Conservation (phyloP, 2,888 invertebrate species). For the Macrophya annulata region DNA sequence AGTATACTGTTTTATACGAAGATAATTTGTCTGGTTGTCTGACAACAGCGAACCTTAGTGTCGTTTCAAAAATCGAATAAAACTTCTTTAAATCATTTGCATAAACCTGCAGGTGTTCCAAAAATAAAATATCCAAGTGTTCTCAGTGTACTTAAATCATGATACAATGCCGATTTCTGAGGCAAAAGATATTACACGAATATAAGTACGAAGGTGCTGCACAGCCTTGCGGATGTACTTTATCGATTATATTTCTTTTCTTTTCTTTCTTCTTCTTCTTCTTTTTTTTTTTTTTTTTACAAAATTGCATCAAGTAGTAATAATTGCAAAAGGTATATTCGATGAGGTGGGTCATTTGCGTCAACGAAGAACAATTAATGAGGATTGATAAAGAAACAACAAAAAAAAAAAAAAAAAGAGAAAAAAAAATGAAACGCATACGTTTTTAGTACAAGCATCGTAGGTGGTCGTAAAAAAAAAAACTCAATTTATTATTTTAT, state of each 20-base stretch:
- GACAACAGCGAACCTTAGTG: too few species aligned
- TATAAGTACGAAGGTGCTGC: background rate
- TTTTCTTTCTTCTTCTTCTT: background rate
- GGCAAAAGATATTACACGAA: background rate
- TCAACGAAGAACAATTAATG: conserved; percentile 10
- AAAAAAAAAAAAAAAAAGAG: background rate
- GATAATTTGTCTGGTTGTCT: background rate
- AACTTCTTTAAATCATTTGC: background rate
- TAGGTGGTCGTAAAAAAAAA: conserved; percentile 36
- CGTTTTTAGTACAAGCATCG: background rate
- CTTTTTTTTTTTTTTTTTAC: background rate
- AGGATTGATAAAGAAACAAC: background rate
- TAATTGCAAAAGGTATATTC: background rate
- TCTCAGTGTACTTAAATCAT: background rate
- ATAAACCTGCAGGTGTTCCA: background rate
- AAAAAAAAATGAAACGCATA: background rate
- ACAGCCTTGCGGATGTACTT: background rate
- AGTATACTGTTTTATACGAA: background rate
- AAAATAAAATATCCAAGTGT: background rate
- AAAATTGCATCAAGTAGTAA: background rate
- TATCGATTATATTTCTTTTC: background rate
- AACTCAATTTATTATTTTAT: background rate
- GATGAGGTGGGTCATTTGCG: conserved; percentile 3
- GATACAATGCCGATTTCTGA: background rate
- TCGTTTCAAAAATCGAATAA: background rate